phyloP scores from a whole-genome alignment of 35 echinoderm and acorn worm species.

The Ophiothrix spiculata region DNA sequence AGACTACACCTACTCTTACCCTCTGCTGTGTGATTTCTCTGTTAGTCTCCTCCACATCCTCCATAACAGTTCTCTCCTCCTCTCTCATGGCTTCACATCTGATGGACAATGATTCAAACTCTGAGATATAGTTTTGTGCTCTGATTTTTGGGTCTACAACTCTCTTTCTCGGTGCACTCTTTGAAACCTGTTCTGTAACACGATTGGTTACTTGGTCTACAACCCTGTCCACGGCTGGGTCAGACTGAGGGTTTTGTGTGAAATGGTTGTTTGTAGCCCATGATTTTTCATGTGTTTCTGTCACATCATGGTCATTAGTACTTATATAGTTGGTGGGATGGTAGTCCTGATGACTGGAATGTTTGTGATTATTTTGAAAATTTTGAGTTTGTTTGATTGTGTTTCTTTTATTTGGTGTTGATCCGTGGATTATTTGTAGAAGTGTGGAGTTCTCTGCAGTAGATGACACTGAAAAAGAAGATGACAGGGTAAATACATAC shows the following conservation, averaged over 20 bases:
- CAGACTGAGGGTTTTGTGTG: too few species aligned
- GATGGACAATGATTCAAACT: slow-evolving; percentile 50
- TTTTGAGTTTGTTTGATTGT: neutral
- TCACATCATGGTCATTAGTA: neutral
- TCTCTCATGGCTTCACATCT: slow-evolving; percentile 56
- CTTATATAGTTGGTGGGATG: neutral
- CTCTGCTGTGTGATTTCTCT: slow-evolving; percentile 45
- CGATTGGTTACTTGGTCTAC: too few species aligned
- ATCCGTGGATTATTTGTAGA: slow-evolving; percentile 30
- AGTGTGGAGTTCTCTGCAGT: slow-evolving; percentile 45
- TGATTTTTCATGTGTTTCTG: too few species aligned
- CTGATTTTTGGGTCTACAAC: slow-evolving; percentile 4
- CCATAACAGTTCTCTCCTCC: slow-evolving; percentile 46
- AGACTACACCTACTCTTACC: slow-evolving; percentile 15
- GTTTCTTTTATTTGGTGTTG: neutral
- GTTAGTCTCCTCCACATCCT: slow-evolving; percentile 35
- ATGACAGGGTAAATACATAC: neutral
- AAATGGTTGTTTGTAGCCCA: too few species aligned
- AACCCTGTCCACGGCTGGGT: too few species aligned
- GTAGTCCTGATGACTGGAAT: neutral
- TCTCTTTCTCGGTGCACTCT: neutral
- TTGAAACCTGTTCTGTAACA: too few species aligned
- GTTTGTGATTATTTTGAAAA: neutral
- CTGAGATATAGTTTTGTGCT: slow-evolving; percentile 35
- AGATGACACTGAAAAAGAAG: slow-evolving; percentile 40